Conservation (phyloP, 2,797 vertebrate genomes). For the Manis crassicaudata region DNA sequence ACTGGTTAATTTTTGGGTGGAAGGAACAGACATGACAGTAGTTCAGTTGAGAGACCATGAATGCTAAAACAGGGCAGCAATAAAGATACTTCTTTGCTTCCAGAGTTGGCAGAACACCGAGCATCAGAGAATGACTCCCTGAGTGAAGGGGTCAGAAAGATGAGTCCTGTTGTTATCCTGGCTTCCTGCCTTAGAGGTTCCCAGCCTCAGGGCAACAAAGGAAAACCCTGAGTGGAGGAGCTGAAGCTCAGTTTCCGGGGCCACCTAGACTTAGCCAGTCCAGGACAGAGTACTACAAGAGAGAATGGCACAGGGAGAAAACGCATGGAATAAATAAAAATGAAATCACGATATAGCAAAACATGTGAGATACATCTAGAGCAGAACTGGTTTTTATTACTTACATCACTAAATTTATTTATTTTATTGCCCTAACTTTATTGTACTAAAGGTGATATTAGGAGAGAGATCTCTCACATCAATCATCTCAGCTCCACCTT, state of each 20-base stretch:
- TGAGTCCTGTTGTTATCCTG: no score
- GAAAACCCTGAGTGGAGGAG: neutral
- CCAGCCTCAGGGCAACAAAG: neutral
- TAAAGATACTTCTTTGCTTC: neutral
- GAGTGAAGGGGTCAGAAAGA: neutral
- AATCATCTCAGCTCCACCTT: neutral
- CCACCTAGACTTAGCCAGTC: neutral
- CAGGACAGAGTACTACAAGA: neutral
- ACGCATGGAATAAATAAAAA: neutral
- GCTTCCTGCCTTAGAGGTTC: neutral
- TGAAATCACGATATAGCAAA: neutral
- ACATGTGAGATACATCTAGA: neutral
- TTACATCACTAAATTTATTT: neutral
- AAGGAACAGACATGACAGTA: neutral
- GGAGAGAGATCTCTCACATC: neutral
- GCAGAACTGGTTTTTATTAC: neutral
- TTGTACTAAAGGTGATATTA: neutral
- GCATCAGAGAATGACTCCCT: no score
- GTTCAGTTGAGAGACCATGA: neutral
- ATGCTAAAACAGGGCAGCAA: rapidly evolving
- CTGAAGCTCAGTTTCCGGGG: no score
- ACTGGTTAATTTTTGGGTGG: no score
- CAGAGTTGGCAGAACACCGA: neutral
- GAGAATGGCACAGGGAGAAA: neutral
- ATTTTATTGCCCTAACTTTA: neutral